Evolutionary conservation across 1,140 invertebrate genomes (phyloP), one percentile per base, ranked within the genome.

Genomic region (Drosophila lowei): DNA sequence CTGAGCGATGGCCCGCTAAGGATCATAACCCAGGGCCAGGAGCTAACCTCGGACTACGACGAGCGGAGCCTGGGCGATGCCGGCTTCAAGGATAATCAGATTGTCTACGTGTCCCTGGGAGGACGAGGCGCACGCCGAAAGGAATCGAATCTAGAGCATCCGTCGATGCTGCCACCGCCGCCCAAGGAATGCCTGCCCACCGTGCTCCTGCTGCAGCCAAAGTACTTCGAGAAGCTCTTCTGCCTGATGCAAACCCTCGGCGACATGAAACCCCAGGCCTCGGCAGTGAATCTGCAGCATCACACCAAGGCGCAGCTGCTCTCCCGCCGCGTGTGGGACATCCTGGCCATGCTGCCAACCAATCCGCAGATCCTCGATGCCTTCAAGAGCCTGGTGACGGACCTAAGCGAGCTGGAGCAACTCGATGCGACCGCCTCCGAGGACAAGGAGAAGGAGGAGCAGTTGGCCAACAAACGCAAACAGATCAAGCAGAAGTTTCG

Each of bases 11-110:
- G 96, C 0, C 96, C 96, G 0, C 95, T 98, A 25, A 92, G 97
- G 47, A 97, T 98, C 93, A 98, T 98, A 48, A 98, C 97, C 0
- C 96, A 97, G 90, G 97, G 97, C 0, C 97, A 98, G 90, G 98
- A 99, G 90, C 92, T 99, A 2, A 97, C 96, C 0, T 95, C 96
- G n/a, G 97, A 99, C 72, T 97, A 96, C 84, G 98, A 99, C 90
- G 97, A 98, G 84, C 96, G 98, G 75, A 96, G 95, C 0, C 90
- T 98, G 0, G 94, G 94, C 15, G 97, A 98, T 91, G 95, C 98
- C 92, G 97, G 97, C 28, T 97, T 98, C 81, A 98, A 98, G 90
- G 97, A 98, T 90, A 95, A 95, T 72, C 94, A 94, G 94, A 92
- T 98, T 85, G 96, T 98, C 11, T 98, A 97, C 91, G 96, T 98